phyloP scores from a whole-genome alignment of 2,888 invertebrate species.

The Oligia latruncula region DNA sequence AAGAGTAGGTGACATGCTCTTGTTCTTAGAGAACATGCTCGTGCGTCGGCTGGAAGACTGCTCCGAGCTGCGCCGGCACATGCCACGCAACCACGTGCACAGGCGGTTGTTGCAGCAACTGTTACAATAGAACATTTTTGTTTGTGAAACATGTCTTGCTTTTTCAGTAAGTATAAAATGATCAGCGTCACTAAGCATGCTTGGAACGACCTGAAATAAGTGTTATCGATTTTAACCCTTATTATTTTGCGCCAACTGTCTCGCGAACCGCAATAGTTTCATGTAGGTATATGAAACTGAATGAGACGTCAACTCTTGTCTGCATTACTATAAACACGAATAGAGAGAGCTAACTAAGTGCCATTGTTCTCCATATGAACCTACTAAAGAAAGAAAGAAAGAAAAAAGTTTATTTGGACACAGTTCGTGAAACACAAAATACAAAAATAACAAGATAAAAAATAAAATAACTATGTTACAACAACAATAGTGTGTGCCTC shows the following conservation, averaged over 20 bases:
- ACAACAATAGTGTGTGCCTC: too few relatives aligned
- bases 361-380: background rate
- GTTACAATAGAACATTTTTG: constrained; percentile 18
- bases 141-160: background rate
- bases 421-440: too few relatives aligned
- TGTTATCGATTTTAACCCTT: background rate
- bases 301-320: too few relatives aligned
- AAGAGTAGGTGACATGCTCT: constrained; percentile 91
- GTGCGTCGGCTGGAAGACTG: constrained; percentile 90
- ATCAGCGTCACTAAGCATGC: background rate
- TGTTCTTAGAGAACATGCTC: constrained; percentile 92
- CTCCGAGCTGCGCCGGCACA: constrained; percentile 85
- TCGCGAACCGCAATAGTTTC: too few relatives aligned
- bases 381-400: too few relatives aligned
- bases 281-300: too few relatives aligned
- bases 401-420: too few relatives aligned
- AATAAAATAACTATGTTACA: too few relatives aligned
- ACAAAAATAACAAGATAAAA: too few relatives aligned
- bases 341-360: background rate
- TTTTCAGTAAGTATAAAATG: background rate
- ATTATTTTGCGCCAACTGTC: background rate
- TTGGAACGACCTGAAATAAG: background rate
- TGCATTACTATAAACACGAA: background rate
- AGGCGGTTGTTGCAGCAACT: constrained; percentile 84
- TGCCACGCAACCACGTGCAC: constrained; percentile 83